Evolutionary conservation across 2,797 vertebrate species (phyloP).

Genomic region (Molossus molossus): DNA sequence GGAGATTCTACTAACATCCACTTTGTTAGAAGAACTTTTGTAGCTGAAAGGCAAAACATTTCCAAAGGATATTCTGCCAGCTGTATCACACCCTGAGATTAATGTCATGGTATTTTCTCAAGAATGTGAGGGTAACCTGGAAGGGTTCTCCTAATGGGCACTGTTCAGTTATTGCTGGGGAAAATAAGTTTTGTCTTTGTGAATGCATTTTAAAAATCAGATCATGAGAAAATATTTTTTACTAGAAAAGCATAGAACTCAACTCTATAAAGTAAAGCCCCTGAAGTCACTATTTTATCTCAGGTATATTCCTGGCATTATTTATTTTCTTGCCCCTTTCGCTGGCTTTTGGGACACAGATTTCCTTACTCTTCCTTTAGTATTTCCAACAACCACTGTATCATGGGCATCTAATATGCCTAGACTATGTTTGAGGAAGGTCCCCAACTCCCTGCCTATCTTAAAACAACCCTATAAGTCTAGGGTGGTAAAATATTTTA

Average conservation of each 20-base stretch:
- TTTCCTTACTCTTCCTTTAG: neutral
- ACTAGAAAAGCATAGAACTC: neutral
- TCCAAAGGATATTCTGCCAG: conserved; percentile 74
- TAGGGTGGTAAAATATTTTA: neutral
- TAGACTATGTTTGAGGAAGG: neutral
- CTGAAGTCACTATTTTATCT: conserved; percentile 1
- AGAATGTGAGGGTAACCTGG: conserved; percentile 26
- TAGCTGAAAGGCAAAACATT: conserved; percentile 79
- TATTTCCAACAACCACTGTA: neutral
- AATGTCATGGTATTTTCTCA: conserved; percentile 65
- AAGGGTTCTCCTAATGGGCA: conserved; percentile 37
- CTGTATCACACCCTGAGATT: conserved; percentile 51
- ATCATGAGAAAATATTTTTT: conserved; percentile 50
- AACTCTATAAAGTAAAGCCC: conserved; percentile 15
- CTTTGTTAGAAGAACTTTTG: conserved; percentile 75
- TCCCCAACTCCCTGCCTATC: neutral
- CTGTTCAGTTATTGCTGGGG: neutral
- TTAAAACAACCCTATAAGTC: neutral
- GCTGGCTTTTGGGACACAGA: neutral
- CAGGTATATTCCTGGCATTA: neutral
- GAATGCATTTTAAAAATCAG: conserved; percentile 19
- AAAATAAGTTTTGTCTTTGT: conserved; percentile 1
- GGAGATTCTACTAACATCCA: conserved; percentile 71
- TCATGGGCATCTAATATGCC: neutral
- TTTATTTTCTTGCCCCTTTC: conserved; percentile 28